Evolutionary conservation across 2,888 invertebrate species (phyloP).

Genomic region (Drosophila koepferae): DNA sequence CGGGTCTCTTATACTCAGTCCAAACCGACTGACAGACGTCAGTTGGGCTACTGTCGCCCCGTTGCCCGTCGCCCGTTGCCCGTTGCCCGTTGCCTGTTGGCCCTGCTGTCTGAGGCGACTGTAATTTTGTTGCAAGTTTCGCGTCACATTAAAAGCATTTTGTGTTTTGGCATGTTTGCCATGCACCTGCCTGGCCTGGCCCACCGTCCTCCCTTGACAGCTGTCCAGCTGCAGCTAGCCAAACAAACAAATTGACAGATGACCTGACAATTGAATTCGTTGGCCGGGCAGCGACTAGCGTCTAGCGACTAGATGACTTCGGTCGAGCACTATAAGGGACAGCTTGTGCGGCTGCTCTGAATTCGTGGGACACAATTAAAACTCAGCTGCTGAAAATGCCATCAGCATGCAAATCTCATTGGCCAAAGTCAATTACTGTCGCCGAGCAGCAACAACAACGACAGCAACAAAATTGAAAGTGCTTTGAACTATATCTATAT

Average conservation of each 20-base stretch:
- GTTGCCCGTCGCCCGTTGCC: slow-evolving; percentile 27
- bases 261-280: slow-evolving; percentile 79
- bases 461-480: slow-evolving; percentile 26
- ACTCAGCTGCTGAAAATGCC: slow-evolving; percentile 67
- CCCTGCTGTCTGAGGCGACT: slow-evolving; percentile 20
- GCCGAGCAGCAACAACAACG: slow-evolving; percentile 18
- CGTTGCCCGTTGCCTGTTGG: neutral
- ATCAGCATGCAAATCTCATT: slow-evolving; percentile 71
- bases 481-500: slow-evolving; percentile 26
- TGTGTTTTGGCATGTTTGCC: slow-evolving; percentile 65
- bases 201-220: slow-evolving; percentile 55
- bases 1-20: slow-evolving; percentile 21
- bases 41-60: slow-evolving; percentile 50
- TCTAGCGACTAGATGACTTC: slow-evolving; percentile 28
- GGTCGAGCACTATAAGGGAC: slow-evolving; percentile 11
- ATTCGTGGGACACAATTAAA: slow-evolving; percentile 63
- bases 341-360: slow-evolving; percentile 20
- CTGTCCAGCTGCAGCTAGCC: slow-evolving; percentile 67
- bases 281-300: slow-evolving; percentile 16
- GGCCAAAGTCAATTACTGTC: slow-evolving; percentile 62
- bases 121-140: slow-evolving; percentile 74
- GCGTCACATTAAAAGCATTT: slow-evolving; percentile 78
- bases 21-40: slow-evolving; percentile 16
- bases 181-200: slow-evolving; percentile 41
- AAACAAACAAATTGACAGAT: slow-evolving; percentile 80